Percentiles rank a stretch among this genome's conserved stretches.
phyloP scores from a whole-genome alignment of 2,888 invertebrate genomes.

The Sarcophaga carnaria region DNA sequence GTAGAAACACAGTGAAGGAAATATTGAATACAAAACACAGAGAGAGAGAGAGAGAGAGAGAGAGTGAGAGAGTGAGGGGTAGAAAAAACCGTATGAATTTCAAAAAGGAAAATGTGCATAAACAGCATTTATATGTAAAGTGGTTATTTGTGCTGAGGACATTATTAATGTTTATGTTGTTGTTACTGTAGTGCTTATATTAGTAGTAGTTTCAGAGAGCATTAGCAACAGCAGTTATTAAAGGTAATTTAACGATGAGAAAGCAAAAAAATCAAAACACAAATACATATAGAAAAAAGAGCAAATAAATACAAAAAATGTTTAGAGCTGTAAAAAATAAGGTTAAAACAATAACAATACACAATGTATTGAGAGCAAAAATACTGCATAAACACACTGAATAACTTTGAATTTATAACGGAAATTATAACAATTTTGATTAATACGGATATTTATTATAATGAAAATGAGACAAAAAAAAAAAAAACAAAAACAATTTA shows the following conservation, averaged over 20 bases:
- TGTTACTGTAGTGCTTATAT: neutral
- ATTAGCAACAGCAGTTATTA: conserved; percentile 32
- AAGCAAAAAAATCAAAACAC: conserved; percentile 17
- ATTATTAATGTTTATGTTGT: conserved; percentile 29
- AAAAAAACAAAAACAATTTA: too few species aligned
- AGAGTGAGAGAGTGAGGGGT: neutral
- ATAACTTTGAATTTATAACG: neutral
- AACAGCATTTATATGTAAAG: conserved; percentile 62
- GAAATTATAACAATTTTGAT: neutral
- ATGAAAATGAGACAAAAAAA: too few species aligned
- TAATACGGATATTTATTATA: too few species aligned
- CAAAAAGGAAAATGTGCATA: conserved; percentile 47
- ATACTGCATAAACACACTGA: too few species aligned
- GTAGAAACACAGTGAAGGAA: too few species aligned
- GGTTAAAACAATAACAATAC: too few species aligned
- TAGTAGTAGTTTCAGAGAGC: neutral
- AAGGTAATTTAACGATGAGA: conserved; percentile 41
- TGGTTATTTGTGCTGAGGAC: conserved; percentile 45
- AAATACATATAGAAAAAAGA: neutral
- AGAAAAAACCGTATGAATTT: neutral
- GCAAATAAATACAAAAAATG: too few species aligned
- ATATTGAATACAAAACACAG: too few species aligned
- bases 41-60: too few species aligned
- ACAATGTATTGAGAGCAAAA: too few species aligned
- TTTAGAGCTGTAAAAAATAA: too few species aligned